A percentile compares a stretch with the other conserved stretches of the same genome.
Conservation (phyloP, 1,140 invertebrate genomes). For the Drosophila mayri region DNA sequence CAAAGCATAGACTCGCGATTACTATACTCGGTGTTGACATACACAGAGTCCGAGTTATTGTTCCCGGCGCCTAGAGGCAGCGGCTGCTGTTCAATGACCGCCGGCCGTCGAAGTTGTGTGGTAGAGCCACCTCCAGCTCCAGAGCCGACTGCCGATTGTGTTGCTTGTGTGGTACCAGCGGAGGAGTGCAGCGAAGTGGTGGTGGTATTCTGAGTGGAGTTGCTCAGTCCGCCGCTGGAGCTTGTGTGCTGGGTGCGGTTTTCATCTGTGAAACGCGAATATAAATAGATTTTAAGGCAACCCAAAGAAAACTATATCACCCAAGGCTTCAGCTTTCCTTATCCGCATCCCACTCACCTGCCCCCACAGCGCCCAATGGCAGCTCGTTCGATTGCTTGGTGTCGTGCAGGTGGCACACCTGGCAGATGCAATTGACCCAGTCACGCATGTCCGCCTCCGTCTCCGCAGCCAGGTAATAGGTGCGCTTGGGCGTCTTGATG, state of each 20-base stretch:
- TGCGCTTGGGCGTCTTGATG: constrained; percentile 94
- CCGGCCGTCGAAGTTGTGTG: constrained; percentile 50
- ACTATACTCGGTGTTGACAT: constrained; percentile 78
- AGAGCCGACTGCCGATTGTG: not conserved
- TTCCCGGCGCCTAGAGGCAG: constrained; percentile 40
- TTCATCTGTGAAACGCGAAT: constrained; percentile 43
- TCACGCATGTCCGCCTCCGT: constrained; percentile 96
- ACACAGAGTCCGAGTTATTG: constrained; percentile 75
- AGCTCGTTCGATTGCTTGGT: constrained; percentile 79
- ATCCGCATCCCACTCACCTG: constrained; percentile 47
- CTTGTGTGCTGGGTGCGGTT: constrained; percentile 75
- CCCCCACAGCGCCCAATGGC: constrained; percentile 53
- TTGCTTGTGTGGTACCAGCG: constrained; percentile 42
- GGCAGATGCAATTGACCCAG: constrained; percentile 97
- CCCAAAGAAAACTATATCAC: too few species aligned
- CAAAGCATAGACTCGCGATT: constrained; percentile 75
- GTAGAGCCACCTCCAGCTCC: not conserved
- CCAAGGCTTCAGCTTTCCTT: not conserved
- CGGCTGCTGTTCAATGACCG: constrained; percentile 72
- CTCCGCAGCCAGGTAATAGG: constrained; percentile 96
- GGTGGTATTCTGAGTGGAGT: constrained; percentile 76
- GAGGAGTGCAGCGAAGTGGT: constrained; percentile 79
- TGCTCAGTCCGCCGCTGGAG: constrained; percentile 74
- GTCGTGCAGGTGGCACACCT: constrained; percentile 94
- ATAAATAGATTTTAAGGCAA: too few species aligned